Base-by-base conservation (phyloP, 1,140 invertebrate genomes). In the Camponotus vicinus region DNA sequence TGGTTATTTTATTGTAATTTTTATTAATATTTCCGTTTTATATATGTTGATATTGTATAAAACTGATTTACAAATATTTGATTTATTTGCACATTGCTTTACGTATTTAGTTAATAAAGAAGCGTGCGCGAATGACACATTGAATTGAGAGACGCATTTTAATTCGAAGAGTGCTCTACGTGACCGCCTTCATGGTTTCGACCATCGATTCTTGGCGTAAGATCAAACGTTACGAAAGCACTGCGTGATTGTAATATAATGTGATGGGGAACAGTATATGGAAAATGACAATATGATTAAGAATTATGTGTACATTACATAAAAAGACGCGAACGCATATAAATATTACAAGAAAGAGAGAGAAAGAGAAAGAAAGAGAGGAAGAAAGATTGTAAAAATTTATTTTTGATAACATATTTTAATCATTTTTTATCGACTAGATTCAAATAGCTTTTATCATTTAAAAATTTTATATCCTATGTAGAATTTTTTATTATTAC, bases 121-220 rank as follows among this genome's bases (percentile, higher is more conserved):
- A 67, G 9, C 32, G 9, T 49, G 21, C 9, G n/a, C 7, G 57
- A 57, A 42, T 88, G 69, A 85, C 59, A 88, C 45, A 88, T 70
- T 80, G 67, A 42, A 42, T 37, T 40, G 77, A 52, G 69, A 88
- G 86, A 32, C 18, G 86, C 86, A 89, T 88, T 70, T 89, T 75
- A 80, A 89, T 89, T 85, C 64, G 40, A 63, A 8, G 42, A 49
- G 64, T 49, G 32, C 2, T 27, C 37, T 89, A 89, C 88, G 88
- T 89, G 86, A 88, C 40, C 69, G 82, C 63, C 45, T 75, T 85
- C 80, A 85, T 61, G 88, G n/a, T 52, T 79, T 85, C n/a, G 79
- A 49, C 55, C 37, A 55, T 61, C 73, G 63, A 59, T n/a, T 52
- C 15, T 83, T 69, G 18, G 13, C 21, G 27, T 40, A 45, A 79